A percentile compares a stretch with the other conserved stretches of the same genome.
Conservation (phyloP, 2,888 invertebrate species). For the Aphidoletes aphidimyza region DNA sequence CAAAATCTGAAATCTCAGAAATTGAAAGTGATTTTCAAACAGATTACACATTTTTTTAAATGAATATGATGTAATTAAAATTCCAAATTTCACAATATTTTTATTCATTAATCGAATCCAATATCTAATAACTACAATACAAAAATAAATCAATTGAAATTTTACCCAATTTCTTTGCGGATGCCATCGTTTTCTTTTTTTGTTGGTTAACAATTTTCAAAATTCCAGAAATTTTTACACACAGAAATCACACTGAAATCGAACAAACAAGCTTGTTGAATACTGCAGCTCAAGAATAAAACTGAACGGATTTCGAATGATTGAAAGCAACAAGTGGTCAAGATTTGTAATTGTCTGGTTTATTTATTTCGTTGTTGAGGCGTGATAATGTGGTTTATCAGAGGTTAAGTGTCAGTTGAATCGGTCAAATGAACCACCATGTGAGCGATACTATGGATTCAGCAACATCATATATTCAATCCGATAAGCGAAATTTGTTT, state of each 20-base stretch:
- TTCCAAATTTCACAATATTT: too few relatives aligned
- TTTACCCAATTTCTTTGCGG: slow-evolving; percentile 29
- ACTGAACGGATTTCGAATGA: neutral
- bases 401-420: slow-evolving; percentile 40
- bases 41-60: too few relatives aligned
- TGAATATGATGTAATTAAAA: too few relatives aligned
- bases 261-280: neutral
- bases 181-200: neutral
- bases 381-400: slow-evolving; percentile 17
- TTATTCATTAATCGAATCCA: neutral
- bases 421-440: slow-evolving; percentile 4
- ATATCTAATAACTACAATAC: too few relatives aligned
- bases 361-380: neutral
- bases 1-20: too few relatives aligned
- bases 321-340: neutral
- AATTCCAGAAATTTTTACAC: neutral
- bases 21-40: too few relatives aligned
- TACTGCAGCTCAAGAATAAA: neutral
- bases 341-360: neutral
- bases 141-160: neutral
- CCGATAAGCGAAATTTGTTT: neutral
- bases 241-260: too few relatives aligned
- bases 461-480: neutral
- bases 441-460: neutral
- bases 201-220: neutral